Percentiles rank a stretch among this genome's conserved stretches.
Evolutionary conservation across 2,797 vertebrate species (phyloP).

Genomic region (Syndactyla subalaris): DNA sequence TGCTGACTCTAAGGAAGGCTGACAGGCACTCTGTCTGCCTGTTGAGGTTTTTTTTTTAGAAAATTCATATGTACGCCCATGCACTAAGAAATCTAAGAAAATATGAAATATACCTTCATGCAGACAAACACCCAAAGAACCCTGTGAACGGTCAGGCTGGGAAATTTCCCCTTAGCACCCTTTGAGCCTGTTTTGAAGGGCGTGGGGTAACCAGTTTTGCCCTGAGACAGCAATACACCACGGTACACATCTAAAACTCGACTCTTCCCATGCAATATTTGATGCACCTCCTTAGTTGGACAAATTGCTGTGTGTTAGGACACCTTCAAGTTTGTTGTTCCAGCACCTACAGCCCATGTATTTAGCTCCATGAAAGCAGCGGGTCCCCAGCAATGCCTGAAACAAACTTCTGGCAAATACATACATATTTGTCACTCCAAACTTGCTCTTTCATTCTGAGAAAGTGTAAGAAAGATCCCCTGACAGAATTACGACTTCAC

Average conservation of each 20-base stretch:
- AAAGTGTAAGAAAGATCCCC: not conserved
- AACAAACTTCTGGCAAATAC: not conserved
- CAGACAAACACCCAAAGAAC: not conserved
- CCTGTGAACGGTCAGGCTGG: rapidly evolving
- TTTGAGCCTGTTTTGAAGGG: not conserved
- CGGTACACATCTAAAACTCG: not conserved
- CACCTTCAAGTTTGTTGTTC: not conserved
- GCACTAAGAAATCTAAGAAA: not conserved
- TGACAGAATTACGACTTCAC: not conserved
- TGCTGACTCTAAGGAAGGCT: not conserved
- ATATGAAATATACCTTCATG: not conserved
- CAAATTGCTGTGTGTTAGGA: not conserved
- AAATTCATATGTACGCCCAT: rapidly evolving
- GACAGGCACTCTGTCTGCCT: not conserved
- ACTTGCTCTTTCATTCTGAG: not conserved
- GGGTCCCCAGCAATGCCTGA: not conserved
- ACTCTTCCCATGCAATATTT: not conserved
- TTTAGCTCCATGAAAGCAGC: not conserved
- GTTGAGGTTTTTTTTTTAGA: no score
- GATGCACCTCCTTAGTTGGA: not conserved
- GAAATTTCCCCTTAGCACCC: not conserved
- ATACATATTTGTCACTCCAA: not conserved
- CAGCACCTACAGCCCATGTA: not conserved
- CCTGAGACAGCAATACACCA: not conserved
- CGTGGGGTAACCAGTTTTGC: not conserved